A percentile compares a stretch with the other conserved stretches of the same genome.
These are phyloP conservation scores for Paguma larvata DNA, from an alignment of 2,797 vertebrate species.

Conservation along the genomic window DNA sequence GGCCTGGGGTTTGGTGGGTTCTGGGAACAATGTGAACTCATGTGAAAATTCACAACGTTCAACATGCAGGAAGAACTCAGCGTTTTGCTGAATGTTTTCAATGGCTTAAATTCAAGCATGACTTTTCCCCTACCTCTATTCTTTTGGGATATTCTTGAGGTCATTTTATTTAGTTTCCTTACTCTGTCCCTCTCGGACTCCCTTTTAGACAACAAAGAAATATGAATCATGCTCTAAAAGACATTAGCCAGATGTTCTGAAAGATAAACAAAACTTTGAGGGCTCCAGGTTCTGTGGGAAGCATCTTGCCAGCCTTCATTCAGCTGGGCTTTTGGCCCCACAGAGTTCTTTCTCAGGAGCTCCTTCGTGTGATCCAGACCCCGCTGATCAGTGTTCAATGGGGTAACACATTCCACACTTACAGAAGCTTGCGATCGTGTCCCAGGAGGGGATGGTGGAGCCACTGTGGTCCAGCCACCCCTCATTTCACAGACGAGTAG, in stretches of 20 bases:
- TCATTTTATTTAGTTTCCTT: neutral
- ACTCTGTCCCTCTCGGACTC: neutral
- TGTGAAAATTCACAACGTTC: neutral
- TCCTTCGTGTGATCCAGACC: neutral
- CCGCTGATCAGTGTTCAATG: accelerated
- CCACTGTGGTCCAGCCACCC: neutral
- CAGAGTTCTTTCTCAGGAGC: neutral
- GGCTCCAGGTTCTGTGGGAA: neutral
- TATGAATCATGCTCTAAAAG: neutral
- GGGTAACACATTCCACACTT: accelerated
- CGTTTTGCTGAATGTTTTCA: constrained; percentile 54
- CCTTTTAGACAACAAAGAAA: constrained; percentile 51
- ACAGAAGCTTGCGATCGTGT: accelerated
- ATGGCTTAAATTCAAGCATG: constrained; percentile 49
- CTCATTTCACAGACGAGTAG: neutral
- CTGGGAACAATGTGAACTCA: constrained; percentile 1
- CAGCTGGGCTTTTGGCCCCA: neutral
- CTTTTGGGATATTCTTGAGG: constrained; percentile 53
- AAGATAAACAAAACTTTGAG: neutral
- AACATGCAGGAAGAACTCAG: neutral
- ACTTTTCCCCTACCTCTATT: neutral
- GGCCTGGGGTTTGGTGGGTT: neutral
- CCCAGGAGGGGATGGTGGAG: neutral
- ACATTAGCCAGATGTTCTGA: neutral
- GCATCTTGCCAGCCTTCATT: neutral